Conservation (phyloP, 2,113 vertebrate species). For the Heteronetta atricapilla region DNA sequence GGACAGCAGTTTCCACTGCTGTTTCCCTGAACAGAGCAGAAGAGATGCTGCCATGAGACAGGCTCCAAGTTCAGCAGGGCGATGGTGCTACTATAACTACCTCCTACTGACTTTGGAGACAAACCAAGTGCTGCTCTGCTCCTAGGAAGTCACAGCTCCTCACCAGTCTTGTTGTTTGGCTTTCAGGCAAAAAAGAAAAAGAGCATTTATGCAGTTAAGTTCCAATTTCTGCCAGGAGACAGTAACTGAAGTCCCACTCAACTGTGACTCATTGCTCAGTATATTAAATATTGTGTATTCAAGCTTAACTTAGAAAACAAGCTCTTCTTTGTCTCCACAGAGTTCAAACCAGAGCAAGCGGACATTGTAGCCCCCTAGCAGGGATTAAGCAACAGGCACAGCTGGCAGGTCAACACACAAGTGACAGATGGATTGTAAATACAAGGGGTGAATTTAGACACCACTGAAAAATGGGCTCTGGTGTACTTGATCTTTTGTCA, state of each 20-base stretch:
- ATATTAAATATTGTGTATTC: constrained; percentile 49
- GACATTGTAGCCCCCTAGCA: background rate
- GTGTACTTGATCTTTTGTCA: background rate
- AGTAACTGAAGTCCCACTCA: constrained; percentile 41
- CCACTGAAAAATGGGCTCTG: background rate
- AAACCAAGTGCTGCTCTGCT: background rate
- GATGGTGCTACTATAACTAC: background rate
- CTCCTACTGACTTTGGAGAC: background rate
- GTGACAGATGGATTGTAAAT: background rate
- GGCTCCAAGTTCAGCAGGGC: background rate
- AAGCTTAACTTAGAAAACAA: constrained; percentile 11
- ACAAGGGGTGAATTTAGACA: background rate
- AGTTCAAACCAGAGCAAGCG: background rate
- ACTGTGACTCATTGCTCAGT: constrained; percentile 35
- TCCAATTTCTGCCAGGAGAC: background rate
- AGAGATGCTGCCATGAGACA: rapidly evolving
- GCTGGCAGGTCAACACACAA: background rate
- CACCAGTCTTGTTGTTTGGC: background rate
- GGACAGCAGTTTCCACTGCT: background rate
- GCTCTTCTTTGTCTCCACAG: background rate
- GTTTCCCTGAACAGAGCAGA: background rate
- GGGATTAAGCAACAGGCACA: background rate
- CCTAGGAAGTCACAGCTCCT: background rate
- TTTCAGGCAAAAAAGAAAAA: background rate
- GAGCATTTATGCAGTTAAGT: background rate